phyloP scores from a whole-genome alignment of 2,113 vertebrate genomes.

The Eurystomus gularis region DNA sequence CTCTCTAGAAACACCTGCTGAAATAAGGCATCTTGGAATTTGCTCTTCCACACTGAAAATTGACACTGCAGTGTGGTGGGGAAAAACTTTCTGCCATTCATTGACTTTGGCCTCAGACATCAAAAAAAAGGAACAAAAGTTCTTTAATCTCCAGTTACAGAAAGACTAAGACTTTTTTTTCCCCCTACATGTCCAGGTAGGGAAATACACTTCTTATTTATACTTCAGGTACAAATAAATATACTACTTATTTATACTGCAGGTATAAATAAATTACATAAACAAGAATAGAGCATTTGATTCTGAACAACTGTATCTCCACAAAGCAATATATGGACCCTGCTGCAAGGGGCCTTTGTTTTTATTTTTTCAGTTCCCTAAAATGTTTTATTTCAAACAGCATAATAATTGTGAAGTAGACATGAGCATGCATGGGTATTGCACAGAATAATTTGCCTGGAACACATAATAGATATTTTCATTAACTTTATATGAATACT shows the following conservation, averaged over 20 bases:
- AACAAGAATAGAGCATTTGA: neutral
- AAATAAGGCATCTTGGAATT: slow-evolving; percentile 36
- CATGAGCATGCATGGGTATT: neutral
- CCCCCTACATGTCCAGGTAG: neutral
- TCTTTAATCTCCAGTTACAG: slow-evolving; percentile 34
- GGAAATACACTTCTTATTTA: no score
- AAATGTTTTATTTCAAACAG: neutral
- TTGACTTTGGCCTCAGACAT: slow-evolving; percentile 53
- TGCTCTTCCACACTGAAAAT: slow-evolving; percentile 42
- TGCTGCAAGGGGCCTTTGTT: neutral
- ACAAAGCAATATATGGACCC: neutral
- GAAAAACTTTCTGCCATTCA: slow-evolving; percentile 45
- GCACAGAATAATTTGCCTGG: neutral
- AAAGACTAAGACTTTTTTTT: neutral
- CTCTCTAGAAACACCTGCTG: neutral
- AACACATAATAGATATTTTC: neutral
- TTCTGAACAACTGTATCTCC: neutral
- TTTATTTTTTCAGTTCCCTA: neutral
- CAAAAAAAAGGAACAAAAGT: neutral
- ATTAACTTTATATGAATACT: neutral
- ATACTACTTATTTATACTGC: neutral
- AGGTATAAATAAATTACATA: neutral
- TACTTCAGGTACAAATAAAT: neutral
- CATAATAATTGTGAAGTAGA: neutral
- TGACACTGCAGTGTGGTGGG: neutral